phyloP scores from a whole-genome alignment of 2,888 invertebrate species.

The Brachyptera risi region DNA sequence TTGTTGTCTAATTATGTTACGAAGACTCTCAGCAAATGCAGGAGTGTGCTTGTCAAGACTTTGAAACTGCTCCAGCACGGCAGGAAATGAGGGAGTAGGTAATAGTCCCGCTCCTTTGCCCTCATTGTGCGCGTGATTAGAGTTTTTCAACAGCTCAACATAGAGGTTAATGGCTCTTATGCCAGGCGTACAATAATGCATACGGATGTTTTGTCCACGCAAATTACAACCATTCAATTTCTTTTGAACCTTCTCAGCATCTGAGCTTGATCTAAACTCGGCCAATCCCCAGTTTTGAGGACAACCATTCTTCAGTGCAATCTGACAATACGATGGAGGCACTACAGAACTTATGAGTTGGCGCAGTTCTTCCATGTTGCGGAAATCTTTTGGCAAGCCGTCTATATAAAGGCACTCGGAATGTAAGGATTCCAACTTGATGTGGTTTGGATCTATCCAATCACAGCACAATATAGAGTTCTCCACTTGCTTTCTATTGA shows the following conservation, averaged over 20 bases:
- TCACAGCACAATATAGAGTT: slow-evolving; percentile 47
- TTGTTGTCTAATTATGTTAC: too few relatives aligned
- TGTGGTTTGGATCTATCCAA: slow-evolving; percentile 47
- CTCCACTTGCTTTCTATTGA: slow-evolving; percentile 45
- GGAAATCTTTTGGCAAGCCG: slow-evolving; percentile 48
- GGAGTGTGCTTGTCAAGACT: slow-evolving; percentile 48
- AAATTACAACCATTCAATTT: slow-evolving; percentile 42
- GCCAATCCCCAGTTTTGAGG: slow-evolving; percentile 52
- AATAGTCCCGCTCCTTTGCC: slow-evolving; percentile 41
- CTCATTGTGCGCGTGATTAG: slow-evolving; percentile 38
- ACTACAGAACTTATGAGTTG: slow-evolving; percentile 47
- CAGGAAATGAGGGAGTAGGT: slow-evolving; percentile 45
- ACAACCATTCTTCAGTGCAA: slow-evolving; percentile 48
- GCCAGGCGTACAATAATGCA: slow-evolving; percentile 51
- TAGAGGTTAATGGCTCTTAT: slow-evolving; percentile 50
- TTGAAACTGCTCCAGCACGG: slow-evolving; percentile 45
- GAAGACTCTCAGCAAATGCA: slow-evolving; percentile 39
- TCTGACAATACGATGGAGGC: slow-evolving; percentile 52
- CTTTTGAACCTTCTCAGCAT: slow-evolving; percentile 44
- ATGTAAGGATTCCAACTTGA: slow-evolving; percentile 48
- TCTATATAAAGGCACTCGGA: slow-evolving; percentile 51
- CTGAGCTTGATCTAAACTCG: slow-evolving; percentile 45
- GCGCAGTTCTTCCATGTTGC: slow-evolving; percentile 48
- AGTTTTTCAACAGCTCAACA: slow-evolving; percentile 46
- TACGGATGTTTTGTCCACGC: slow-evolving; percentile 44